Evolutionary conservation across 2,888 invertebrate genomes (phyloP).

Genomic region (Apoda limacodes): DNA sequence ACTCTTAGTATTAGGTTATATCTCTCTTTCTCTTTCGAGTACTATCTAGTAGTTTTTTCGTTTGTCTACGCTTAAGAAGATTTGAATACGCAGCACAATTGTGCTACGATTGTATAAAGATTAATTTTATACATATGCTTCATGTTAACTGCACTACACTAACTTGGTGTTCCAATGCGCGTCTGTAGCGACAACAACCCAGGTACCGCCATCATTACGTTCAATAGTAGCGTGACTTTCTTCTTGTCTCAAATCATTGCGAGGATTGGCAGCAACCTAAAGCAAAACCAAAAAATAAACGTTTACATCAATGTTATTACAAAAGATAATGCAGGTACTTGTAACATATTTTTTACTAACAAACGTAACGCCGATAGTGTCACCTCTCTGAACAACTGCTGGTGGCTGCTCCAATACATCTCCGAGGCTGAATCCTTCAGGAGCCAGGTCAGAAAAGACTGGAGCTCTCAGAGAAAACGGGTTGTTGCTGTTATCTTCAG

Average conservation of each 20-base stretch:
- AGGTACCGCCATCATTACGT: constrained; percentile 57
- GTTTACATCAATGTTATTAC: constrained; percentile 23
- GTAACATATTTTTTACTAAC: too few species aligned
- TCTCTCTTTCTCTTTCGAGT: too few species aligned
- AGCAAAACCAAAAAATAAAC: constrained; percentile 36
- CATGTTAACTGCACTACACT: too few species aligned
- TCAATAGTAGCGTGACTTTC: constrained; percentile 75
- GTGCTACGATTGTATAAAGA: too few species aligned
- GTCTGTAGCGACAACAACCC: constrained; percentile 78
- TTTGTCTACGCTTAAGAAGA: too few species aligned
- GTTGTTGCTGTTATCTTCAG: constrained; percentile 75
- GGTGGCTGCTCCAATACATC: constrained; percentile 79
- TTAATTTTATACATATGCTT: too few species aligned
- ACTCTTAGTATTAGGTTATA: too few species aligned
- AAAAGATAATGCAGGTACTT: too few species aligned
- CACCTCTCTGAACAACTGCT: constrained; percentile 67
- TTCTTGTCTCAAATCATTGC: constrained; percentile 78
- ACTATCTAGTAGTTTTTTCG: too few species aligned
- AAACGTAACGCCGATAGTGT: constrained; percentile 78
- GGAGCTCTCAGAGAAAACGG: constrained; percentile 79
- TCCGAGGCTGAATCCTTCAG: constrained; percentile 76
- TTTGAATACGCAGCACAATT: too few species aligned
- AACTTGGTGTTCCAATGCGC: constrained; percentile 85
- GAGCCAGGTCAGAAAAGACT: constrained; percentile 81
- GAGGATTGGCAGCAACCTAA: constrained; percentile 78